Conservation (phyloP, 2,888 invertebrate species). For the Artemia sinica region DNA sequence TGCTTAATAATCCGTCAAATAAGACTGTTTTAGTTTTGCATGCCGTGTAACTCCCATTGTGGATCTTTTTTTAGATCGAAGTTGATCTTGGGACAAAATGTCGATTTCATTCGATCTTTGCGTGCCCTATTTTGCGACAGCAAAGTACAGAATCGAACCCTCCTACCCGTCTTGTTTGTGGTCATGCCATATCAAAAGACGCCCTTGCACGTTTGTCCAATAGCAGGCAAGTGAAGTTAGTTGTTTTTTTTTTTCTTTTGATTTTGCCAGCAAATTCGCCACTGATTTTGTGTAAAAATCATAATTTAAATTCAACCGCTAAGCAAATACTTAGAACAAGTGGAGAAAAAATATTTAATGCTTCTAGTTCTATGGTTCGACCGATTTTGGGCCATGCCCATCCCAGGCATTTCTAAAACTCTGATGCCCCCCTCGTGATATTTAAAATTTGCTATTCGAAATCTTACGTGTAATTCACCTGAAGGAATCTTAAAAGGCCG, state of each 20-base stretch:
- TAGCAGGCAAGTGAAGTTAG: conserved; percentile 59
- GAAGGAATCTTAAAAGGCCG: too few relatives aligned
- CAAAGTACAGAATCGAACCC: conserved; percentile 91
- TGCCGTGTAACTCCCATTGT: conserved; percentile 5
- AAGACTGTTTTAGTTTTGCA: neutral
- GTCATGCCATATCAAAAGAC: conserved; percentile 93
- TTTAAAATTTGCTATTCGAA: too few relatives aligned
- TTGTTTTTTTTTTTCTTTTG: conserved; percentile 1
- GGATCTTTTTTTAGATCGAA: conserved; percentile 52
- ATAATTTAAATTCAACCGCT: too few relatives aligned
- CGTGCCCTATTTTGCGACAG: conserved; percentile 91
- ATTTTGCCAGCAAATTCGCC: too few relatives aligned
- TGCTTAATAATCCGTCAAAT: neutral
- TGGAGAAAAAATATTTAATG: too few relatives aligned
- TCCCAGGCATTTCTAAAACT: too few relatives aligned
- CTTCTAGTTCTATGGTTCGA: too few relatives aligned
- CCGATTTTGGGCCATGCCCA: too few relatives aligned
- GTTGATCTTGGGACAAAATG: conserved; percentile 78
- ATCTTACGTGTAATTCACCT: too few relatives aligned
- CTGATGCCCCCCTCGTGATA: too few relatives aligned
- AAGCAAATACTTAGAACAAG: too few relatives aligned
- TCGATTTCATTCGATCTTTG: conserved; percentile 92
- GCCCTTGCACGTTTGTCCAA: conserved; percentile 85
- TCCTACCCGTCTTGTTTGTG: conserved; percentile 88
- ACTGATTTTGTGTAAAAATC: too few relatives aligned